phyloP scores from a whole-genome alignment of 2,888 invertebrate species.

The Parnassius glacialis region DNA sequence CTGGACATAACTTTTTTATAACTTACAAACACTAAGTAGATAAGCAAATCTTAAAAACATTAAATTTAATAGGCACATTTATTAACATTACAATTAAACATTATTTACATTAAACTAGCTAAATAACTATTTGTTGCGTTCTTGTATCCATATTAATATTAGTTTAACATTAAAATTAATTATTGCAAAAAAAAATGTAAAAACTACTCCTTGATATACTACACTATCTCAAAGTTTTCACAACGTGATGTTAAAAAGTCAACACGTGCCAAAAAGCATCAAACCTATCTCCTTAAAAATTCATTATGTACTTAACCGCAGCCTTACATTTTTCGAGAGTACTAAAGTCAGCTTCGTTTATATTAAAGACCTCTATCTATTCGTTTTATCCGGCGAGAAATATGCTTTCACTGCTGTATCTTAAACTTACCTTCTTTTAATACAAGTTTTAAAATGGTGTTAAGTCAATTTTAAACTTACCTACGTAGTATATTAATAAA shows the following conservation, averaged over 20 bases:
- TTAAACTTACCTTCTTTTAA: constrained; percentile 38
- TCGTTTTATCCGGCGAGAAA: constrained; percentile 76
- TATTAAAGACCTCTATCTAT: constrained; percentile 81
- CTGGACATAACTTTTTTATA: no score
- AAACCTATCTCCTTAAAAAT: constrained; percentile 66
- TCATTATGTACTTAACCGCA: constrained; percentile 66
- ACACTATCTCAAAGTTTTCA: constrained; percentile 18
- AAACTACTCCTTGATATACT: neutral
- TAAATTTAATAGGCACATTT: no score
- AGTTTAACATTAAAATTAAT: neutral
- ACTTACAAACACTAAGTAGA: no score
- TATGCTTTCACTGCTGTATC: constrained; percentile 71
- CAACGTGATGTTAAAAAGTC: constrained; percentile 29
- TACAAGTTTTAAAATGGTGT: constrained; percentile 28
- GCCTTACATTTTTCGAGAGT: constrained; percentile 77
- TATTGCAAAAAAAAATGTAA: neutral
- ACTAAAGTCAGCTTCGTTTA: constrained; percentile 80
- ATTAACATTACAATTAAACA: no score
- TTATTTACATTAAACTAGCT: no score
- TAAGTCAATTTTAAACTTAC: constrained; percentile 13
- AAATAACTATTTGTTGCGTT: no score
- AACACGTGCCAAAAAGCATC: constrained; percentile 39
- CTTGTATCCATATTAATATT: neutral
- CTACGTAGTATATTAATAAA: neutral
- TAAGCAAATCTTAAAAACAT: no score